phyloP scores from a whole-genome alignment of 2,888 invertebrate species.

The Syritta pipiens region DNA sequence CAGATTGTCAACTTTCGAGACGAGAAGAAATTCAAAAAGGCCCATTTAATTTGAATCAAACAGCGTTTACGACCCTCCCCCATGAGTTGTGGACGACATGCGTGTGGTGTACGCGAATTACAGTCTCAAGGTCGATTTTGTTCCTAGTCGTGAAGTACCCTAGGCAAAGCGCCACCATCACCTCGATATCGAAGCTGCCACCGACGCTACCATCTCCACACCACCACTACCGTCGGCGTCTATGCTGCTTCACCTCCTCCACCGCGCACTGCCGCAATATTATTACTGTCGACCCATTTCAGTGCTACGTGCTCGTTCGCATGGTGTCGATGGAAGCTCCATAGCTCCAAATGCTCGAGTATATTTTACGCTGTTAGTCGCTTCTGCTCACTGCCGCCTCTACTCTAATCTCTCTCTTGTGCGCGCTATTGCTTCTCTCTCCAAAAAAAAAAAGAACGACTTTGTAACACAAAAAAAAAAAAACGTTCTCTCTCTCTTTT shows the following conservation, averaged over 20 bases:
- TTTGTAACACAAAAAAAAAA: slow-evolving; percentile 8
- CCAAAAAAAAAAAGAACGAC: slow-evolving; percentile 2
- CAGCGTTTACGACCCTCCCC: no score
- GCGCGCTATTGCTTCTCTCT: slow-evolving; percentile 19
- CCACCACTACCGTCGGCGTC: not conserved
- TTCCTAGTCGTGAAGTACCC: not conserved
- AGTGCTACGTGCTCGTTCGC: slow-evolving; percentile 70
- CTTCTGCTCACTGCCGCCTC: slow-evolving; percentile 31
- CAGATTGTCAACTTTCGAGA: no score
- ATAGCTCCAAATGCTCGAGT: slow-evolving; percentile 27
- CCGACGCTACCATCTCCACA: slow-evolving; percentile 8
- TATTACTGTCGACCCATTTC: slow-evolving; percentile 45
- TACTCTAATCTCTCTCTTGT: slow-evolving; percentile 25
- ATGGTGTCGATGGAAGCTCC: slow-evolving; percentile 67
- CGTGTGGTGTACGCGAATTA: not conserved
- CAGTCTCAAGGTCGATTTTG: not conserved
- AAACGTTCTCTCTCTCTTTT: slow-evolving; percentile 8
- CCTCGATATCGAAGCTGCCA: no score
- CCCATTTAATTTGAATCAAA: no score
- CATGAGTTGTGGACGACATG: not conserved
- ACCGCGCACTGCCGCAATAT: slow-evolving; percentile 14
- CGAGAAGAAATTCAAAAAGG: no score
- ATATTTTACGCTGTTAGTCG: slow-evolving; percentile 24
- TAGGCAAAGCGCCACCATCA: no score
- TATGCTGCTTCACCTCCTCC: not conserved